Percentiles rank a stretch among this genome's conserved stretches.
Conservation (phyloP, 2,888 invertebrate species). For the Ecliptopera silaceata region DNA sequence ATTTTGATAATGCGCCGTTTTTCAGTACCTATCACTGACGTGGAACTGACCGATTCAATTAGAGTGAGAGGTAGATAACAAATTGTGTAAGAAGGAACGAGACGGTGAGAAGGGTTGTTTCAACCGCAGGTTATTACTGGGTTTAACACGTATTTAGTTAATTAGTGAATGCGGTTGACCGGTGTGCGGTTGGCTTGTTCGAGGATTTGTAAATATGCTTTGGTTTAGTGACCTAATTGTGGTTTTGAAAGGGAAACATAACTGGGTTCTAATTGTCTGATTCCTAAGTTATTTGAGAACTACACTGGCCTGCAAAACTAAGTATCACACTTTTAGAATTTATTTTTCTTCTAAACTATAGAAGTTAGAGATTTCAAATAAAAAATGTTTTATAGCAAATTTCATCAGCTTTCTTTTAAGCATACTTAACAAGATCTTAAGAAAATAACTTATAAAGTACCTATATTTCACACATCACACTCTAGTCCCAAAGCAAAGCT, state of each 20-base stretch:
- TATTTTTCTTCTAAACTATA: too few relatives aligned
- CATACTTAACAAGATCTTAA: too few relatives aligned
- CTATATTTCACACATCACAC: too few relatives aligned
- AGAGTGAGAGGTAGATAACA: constrained; percentile 49
- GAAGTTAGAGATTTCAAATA: too few relatives aligned
- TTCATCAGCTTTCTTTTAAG: too few relatives aligned
- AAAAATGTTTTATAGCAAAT: too few relatives aligned
- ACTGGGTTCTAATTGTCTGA: constrained; percentile 26
- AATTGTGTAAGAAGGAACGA: constrained; percentile 52
- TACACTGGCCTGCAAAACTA: too few relatives aligned
- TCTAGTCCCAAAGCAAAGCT: too few relatives aligned
- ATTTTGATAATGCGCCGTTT: constrained; percentile 11
- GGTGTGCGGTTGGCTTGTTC: constrained; percentile 61
- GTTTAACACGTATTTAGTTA: constrained; percentile 81
- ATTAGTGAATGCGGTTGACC: constrained; percentile 81
- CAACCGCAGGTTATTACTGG: constrained; percentile 78
- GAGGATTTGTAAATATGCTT: constrained; percentile 73
- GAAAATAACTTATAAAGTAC: too few relatives aligned
- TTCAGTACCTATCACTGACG: constrained; percentile 1
- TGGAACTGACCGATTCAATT: constrained; percentile 13
- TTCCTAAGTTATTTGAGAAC: neutral
- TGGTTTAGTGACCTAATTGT: constrained; percentile 71
- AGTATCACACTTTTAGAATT: too few relatives aligned
- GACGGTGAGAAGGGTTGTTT: constrained; percentile 61
- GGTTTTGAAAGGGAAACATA: constrained; percentile 46